Base-by-base conservation (phyloP, 2,113 vertebrate genomes). In the Cottus gobio region DNA sequence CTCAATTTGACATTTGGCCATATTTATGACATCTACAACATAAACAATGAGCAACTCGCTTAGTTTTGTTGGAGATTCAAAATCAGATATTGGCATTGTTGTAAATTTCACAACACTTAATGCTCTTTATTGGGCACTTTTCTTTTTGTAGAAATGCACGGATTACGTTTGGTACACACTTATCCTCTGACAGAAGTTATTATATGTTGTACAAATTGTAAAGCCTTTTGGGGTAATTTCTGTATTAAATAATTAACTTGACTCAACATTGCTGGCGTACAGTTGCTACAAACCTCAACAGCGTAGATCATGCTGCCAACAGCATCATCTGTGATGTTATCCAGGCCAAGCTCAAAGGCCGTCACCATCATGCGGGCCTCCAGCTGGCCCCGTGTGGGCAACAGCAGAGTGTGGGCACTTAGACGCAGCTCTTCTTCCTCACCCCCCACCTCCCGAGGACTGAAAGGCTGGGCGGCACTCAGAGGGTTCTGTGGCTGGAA, bases 311-410 rank as follows among this genome's bases (percentile, higher is more conserved):
- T 95, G 0, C 95, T 95, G 0, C 93, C 95, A 63, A 99, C 96
- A 0, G 97, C 94, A 7, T 99, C 98, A 54, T 99, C 98, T 0
- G 97, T 96, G 89, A 99, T 96, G 11, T 98, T 98, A 90, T 99
- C 98, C 82, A 99, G 91, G 46, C 97, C 98, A 0, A 97, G 95
- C 90, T 99, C 98, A 1, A 97, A 99, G 0, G 98, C 98, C 0
- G 96, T 97, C 69, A 99, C 96, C 13, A 99, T 99, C 97, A 99
- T 99, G 24, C 98, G 96, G 39, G 97, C 98, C 85, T 99, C 97
- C 15, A 99, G 93, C 87, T 99, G 98, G 7, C 97, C 97, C 31
- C 97, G 93, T 0, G 96, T 97, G 66, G 98, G 98, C 71, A 99
- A 94, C 85, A 97, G 95, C 94, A 98, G 96, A 0, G 98, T 99